Evolutionary conservation across 2,797 vertebrate species (phyloP).

Genomic region (Schizopygopsis pylzovi): DNA sequence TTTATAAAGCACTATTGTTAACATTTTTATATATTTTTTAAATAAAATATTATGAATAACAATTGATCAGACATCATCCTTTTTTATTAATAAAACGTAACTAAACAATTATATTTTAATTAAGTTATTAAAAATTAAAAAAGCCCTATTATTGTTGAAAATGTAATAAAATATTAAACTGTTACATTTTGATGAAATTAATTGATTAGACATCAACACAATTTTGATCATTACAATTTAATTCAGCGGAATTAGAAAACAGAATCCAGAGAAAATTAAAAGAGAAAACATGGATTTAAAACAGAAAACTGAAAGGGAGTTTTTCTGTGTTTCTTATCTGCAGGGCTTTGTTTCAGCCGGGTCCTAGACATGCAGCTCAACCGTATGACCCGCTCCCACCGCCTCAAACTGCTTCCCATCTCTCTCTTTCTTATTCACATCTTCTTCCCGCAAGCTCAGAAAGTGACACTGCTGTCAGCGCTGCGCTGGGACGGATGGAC

Average conservation of each 20-base stretch:
- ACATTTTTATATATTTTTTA: too few species aligned
- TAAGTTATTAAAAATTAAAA: too few species aligned
- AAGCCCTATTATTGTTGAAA: too few species aligned
- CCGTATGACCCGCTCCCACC: background rate
- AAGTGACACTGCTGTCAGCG: constrained; percentile 25
- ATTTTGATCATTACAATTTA: background rate
- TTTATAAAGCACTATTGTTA: too few species aligned
- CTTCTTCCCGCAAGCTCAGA: background rate
- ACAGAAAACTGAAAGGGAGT: background rate
- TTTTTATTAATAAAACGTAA: too few species aligned
- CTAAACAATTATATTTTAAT: too few species aligned
- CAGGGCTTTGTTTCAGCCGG: background rate
- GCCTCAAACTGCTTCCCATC: background rate
- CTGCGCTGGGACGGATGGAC: background rate
- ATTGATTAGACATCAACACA: background rate
- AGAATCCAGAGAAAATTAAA: background rate
- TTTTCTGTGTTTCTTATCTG: background rate
- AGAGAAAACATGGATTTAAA: background rate
- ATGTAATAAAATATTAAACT: background rate
- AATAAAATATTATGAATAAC: too few species aligned
- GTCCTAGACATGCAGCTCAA: background rate
- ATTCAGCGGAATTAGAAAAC: background rate
- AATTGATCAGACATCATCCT: too few species aligned
- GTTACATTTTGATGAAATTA: background rate
- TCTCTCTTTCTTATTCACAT: background rate